Conservation (phyloP, 2,888 invertebrate genomes). For the Nomada fucata region DNA sequence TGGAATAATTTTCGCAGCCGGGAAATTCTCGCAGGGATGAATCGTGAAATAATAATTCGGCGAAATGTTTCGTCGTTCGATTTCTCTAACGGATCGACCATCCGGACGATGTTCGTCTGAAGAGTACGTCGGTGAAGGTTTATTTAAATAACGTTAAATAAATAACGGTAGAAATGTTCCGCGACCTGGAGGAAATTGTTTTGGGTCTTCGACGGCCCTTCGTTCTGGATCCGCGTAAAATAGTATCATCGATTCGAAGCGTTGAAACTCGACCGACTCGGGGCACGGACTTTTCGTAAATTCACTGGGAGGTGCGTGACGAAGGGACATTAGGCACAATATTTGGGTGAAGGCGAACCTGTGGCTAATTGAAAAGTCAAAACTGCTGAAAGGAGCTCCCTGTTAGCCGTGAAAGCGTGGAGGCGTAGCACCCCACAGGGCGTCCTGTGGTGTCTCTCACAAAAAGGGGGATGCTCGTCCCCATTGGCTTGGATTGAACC, state of each 20-base stretch:
- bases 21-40: too few species aligned
- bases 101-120: too few species aligned
- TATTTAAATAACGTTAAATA: too few species aligned
- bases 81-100: too few species aligned
- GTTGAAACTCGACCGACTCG: slow-evolving; percentile 32
- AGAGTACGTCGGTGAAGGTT: too few species aligned
- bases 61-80: too few species aligned
- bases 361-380: slow-evolving; percentile 84
- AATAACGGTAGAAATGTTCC: too few species aligned
- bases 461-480: slow-evolving; percentile 29
- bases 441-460: slow-evolving; percentile 33
- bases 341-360: slow-evolving; percentile 82
- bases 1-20: too few species aligned
- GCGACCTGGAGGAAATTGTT: neutral
- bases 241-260: slow-evolving; percentile 18
- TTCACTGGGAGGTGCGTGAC: slow-evolving; percentile 67
- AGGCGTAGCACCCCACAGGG: slow-evolving; percentile 63
- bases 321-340: slow-evolving; percentile 76
- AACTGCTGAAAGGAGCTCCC: slow-evolving; percentile 71
- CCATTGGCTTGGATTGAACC: slow-evolving; percentile 36
- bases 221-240: slow-evolving; percentile 1
- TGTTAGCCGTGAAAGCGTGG: slow-evolving; percentile 78
- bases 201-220: neutral
- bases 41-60: too few species aligned
- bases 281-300: neutral